Evolutionary conservation across 1,140 invertebrate genomes (phyloP), one percentile per base, ranked within the genome.

Genomic region (Marisa cornuarietis): DNA sequence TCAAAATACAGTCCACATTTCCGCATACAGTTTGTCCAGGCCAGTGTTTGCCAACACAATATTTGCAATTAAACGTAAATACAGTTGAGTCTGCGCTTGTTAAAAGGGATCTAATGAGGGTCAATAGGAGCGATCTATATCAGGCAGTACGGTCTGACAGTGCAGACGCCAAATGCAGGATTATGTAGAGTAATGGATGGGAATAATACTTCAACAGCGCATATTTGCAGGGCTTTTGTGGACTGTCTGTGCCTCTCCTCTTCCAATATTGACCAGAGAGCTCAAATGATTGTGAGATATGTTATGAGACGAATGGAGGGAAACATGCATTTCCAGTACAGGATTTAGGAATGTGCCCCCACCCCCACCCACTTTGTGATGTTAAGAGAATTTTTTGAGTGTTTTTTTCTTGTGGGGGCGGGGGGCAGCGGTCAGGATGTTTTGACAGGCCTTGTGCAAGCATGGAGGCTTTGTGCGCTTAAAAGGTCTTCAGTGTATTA

Each of bases 71-170:
- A 73, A 73, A 73, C 71, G 20, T 73, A 31, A 49, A 73, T 52
- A 73, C 71, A 49, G 52, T 54, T 52, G 18, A 52, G 52, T 52
- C 54, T 73, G 71, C 52, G 71, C 49, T 73, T 49, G 71, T 52
- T 73, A 73, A 73, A 31, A 73, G 71, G n/a, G 71, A 73, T 54
- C 71, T 73, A 73, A 73, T 52, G 71, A 73, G 71, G 71, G 71
- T 73, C 71, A 73, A 73, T n/a, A n/a, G 26, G 52, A 52, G 51
- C 71, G 71, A 54, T 73, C 71, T 51, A 73, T 73, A 73, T 73
- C 71, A 20, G 22, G 26, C 71, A n/a, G 26, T 52, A 73, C 54
- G 16, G 71, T 22, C 71, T 52, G n/a, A n/a, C 22, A 20, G 49
- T n/a, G 20, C 49, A 73, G 52, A 73, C 49, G 71, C 54, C 71